These are phyloP conservation scores for Addax nasomaculatus DNA, from an alignment of 2,113 vertebrate genomes.

Conservation along the genomic window DNA sequence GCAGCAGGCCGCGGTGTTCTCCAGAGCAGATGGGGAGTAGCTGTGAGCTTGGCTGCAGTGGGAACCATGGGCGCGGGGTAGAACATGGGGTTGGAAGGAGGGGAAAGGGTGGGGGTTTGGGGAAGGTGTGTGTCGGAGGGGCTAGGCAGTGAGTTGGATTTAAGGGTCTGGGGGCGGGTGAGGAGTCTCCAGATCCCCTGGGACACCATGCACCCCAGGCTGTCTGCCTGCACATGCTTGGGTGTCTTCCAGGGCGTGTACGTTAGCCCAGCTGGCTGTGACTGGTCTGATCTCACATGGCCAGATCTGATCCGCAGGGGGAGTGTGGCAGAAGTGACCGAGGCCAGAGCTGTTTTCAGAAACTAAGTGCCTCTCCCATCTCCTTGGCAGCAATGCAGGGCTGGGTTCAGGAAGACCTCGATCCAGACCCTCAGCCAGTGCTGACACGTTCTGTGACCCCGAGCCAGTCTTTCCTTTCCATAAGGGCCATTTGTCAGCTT, in stretches of 20 bases:
- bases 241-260: background rate
- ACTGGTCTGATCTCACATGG: background rate
- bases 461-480: background rate
- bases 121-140: background rate
- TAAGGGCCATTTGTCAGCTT: background rate
- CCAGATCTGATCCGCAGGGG: background rate
- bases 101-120: background rate
- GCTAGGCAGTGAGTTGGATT: background rate
- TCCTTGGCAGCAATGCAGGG: background rate
- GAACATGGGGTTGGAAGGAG: background rate
- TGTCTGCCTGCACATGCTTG: accelerated
- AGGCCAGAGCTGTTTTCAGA: background rate
- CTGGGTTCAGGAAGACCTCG: background rate
- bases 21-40: no score
- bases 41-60: background rate
- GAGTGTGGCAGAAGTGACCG: background rate
- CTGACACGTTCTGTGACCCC: background rate
- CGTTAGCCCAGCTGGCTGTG: background rate
- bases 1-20: background rate
- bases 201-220: background rate
- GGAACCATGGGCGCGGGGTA: background rate
- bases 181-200: background rate
- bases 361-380: background rate
- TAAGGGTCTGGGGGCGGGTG: background rate
- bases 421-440: background rate